Evolutionary conservation across 2,113 vertebrate species (phyloP).

Genomic region (Phaetusa simplex): DNA sequence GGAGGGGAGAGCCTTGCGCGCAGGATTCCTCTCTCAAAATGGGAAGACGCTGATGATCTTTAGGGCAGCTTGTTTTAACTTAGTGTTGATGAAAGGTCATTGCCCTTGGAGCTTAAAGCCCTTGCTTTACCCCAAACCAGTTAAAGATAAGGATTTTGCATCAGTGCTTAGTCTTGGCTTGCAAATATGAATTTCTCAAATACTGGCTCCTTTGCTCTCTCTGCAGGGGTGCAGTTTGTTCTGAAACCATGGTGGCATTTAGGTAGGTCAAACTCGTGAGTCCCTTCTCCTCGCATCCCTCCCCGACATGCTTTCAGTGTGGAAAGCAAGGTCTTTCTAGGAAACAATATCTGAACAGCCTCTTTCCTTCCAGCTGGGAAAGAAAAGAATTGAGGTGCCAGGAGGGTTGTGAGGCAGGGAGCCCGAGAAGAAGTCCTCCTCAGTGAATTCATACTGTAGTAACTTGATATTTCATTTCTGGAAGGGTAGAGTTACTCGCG

Average conservation of each 20-base stretch:
- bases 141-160: background rate
- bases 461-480: background rate
- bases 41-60: background rate
- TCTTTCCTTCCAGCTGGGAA: background rate
- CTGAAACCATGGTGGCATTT: background rate
- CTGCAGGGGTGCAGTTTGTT: fast-evolving
- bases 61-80: background rate
- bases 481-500: background rate
- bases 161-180: background rate
- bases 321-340: background rate
- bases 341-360: background rate
- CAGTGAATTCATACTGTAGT: background rate
- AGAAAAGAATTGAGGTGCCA: background rate
- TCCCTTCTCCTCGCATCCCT: background rate
- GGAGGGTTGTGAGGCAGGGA: background rate
- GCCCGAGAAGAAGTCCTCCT: background rate
- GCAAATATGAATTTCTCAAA: background rate
- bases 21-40: background rate
- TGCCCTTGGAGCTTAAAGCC: background rate
- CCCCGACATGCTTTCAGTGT: background rate
- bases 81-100: background rate
- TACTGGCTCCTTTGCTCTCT: background rate
- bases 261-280: background rate
- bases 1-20: background rate
- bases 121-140: background rate